phyloP scores from a whole-genome alignment of 1,140 invertebrate species.

The Melitaea cinxia region DNA sequence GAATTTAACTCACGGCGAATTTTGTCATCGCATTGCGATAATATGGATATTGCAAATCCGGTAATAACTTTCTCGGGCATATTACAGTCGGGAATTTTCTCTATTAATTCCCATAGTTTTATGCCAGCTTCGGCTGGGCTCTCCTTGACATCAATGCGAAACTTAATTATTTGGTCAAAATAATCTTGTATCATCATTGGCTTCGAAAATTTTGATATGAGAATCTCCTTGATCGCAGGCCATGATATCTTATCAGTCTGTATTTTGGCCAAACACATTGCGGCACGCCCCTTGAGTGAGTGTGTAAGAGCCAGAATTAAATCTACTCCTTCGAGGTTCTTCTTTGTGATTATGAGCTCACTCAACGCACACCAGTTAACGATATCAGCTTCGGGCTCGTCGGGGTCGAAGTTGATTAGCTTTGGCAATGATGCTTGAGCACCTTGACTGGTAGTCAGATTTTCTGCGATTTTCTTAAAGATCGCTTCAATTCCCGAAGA shows the following conservation, averaged over 20 bases:
- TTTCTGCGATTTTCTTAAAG: too few species aligned
- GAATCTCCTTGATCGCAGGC: conserved; percentile 30
- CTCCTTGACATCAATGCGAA: conserved; percentile 35
- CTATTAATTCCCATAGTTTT: conserved; percentile 40
- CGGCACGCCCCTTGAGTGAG: conserved; percentile 36
- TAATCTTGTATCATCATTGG: conserved; percentile 45
- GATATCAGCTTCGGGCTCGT: conserved; percentile 20
- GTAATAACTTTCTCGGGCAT: conserved; percentile 34
- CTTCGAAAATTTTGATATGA: conserved; percentile 38
- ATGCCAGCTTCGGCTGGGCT: conserved; percentile 29
- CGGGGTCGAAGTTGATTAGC: conserved; percentile 21
- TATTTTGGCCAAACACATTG: conserved; percentile 33
- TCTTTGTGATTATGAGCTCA: conserved; percentile 29
- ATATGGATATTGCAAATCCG: conserved; percentile 36
- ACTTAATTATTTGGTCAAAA: conserved; percentile 41
- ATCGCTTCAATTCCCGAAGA: too few species aligned
- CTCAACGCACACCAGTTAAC: conserved; percentile 31
- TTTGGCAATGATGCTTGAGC: too few species aligned
- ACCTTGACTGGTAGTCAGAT: too few species aligned
- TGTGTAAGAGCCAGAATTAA: conserved; percentile 34
- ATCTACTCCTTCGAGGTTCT: conserved; percentile 27
- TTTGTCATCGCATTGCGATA: conserved; percentile 30
- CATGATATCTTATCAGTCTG: conserved; percentile 26
- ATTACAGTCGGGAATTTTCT: conserved; percentile 34
- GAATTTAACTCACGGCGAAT: conserved; percentile 39